These are phyloP conservation scores for Psilopogon haemacephalus DNA, from an alignment of 2,113 vertebrate genomes.

Conservation along the genomic window DNA sequence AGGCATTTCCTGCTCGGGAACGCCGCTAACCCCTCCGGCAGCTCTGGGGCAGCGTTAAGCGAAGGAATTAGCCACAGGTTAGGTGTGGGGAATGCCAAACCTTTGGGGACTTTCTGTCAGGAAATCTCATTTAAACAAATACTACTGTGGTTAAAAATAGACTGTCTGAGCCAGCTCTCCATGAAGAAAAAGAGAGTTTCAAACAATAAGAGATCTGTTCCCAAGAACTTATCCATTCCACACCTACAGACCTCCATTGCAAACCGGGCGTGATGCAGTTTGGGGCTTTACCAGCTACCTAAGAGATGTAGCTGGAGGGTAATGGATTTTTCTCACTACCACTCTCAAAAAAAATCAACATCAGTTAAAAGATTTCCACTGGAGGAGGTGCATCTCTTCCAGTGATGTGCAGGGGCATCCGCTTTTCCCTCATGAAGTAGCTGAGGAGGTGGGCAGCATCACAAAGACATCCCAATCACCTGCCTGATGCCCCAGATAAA, in stretches of 20 bases:
- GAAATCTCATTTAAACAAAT: constrained; percentile 30
- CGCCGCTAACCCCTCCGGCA: neutral
- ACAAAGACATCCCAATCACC: neutral
- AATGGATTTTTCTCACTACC: neutral
- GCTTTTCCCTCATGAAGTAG: neutral
- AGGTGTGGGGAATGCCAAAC: neutral
- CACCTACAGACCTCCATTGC: neutral
- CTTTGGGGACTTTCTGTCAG: neutral
- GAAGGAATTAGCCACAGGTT: neutral
- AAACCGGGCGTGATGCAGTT: neutral
- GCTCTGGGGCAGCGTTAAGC: neutral
- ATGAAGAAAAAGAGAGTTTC: neutral
- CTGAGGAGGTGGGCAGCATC: neutral
- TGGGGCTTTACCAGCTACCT: neutral
- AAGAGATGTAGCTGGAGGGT: neutral
- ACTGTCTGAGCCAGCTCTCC: neutral
- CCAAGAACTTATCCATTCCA: neutral
- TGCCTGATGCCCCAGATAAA: neutral
- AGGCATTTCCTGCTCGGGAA: neutral
- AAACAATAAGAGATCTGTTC: constrained; percentile 23
- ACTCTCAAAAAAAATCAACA: neutral
- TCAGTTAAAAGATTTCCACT: neutral
- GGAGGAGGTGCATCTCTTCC: neutral
- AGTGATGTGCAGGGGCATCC: neutral
- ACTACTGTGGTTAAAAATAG: constrained; percentile 23